Percentiles rank a stretch among this genome's conserved stretches.
phyloP scores from a whole-genome alignment of 2,113 vertebrate genomes.

The Rhabdomys dilectus region DNA sequence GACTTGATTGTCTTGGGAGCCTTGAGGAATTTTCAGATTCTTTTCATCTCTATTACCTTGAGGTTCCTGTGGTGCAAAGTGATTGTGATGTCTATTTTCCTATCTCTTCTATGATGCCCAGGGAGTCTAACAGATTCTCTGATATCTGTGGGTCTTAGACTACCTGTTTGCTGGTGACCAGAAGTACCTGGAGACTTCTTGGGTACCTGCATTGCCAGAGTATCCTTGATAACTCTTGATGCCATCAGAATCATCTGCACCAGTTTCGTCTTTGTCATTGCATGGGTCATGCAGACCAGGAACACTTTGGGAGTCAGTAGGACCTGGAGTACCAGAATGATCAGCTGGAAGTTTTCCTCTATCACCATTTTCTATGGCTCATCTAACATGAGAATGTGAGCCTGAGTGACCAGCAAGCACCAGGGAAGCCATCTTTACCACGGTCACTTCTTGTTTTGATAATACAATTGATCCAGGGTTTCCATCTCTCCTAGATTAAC shows the following conservation, averaged over 20 bases:
- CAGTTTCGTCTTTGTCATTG: slow-evolving; percentile 90
- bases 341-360: slow-evolving; percentile 87
- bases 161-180: slow-evolving; percentile 88
- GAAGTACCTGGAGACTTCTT: slow-evolving; percentile 86
- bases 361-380: slow-evolving; percentile 84
- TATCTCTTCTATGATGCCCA: slow-evolving; percentile 88
- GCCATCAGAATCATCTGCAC: slow-evolving; percentile 85
- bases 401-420: slow-evolving; percentile 87
- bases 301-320: slow-evolving; percentile 86
- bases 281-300: slow-evolving; percentile 86
- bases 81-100: slow-evolving; percentile 87
- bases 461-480: slow-evolving; percentile 88
- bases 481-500: slow-evolving; percentile 78
- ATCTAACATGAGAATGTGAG: slow-evolving; percentile 83
- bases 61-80: slow-evolving; percentile 89
- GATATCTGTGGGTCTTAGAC: slow-evolving; percentile 87
- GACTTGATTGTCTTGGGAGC: slow-evolving; percentile 86
- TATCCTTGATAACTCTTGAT: slow-evolving; percentile 90
- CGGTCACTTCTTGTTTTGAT: slow-evolving; percentile 85
- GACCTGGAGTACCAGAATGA: slow-evolving; percentile 85
- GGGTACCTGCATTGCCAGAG: slow-evolving; percentile 84
- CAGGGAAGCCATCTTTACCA: slow-evolving; percentile 88
- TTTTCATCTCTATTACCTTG: slow-evolving; percentile 87
- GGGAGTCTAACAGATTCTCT: slow-evolving; percentile 87
- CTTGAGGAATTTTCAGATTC: slow-evolving; percentile 87